A percentile compares a stretch with the other conserved stretches of the same genome.
Conservation (phyloP, 2,113 vertebrate species). For the Tretioscincus oriximinensis region DNA sequence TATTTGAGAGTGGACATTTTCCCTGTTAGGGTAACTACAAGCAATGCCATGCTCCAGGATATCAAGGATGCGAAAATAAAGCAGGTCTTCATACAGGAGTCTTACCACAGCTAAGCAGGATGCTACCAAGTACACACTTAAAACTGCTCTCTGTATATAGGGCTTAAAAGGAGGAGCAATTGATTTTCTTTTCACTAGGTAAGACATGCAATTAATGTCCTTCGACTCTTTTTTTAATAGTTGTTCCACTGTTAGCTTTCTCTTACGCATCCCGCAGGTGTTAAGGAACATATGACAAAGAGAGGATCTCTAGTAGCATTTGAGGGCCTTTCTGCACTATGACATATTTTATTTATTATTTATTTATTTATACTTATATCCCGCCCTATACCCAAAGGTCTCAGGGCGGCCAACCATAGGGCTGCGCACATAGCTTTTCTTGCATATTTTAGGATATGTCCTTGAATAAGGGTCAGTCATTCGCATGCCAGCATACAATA, state of each 20-base stretch:
- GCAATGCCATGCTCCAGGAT: neutral
- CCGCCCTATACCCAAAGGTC: too few species aligned
- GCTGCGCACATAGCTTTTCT: too few species aligned
- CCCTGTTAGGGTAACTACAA: neutral
- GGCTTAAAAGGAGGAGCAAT: neutral
- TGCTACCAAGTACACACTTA: neutral
- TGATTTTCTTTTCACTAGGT: neutral
- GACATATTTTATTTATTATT: too few species aligned
- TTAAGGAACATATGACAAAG: neutral
- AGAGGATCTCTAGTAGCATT: too few species aligned
- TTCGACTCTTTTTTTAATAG: slow-evolving; percentile 6
- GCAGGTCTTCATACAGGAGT: neutral
- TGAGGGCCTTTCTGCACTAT: too few species aligned
- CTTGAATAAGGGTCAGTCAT: too few species aligned
- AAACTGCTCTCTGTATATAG: neutral
- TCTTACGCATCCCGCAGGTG: slow-evolving; percentile 35
- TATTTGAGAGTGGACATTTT: neutral
- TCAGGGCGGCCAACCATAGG: too few species aligned
- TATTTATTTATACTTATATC: too few species aligned
- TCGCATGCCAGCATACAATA: too few species aligned
- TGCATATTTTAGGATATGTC: too few species aligned
- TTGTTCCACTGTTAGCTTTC: slow-evolving; percentile 33
- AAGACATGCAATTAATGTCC: slow-evolving; percentile 14
- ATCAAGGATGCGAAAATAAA: too few species aligned
- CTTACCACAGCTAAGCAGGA: neutral